These are phyloP conservation scores for Brachionus manjavacas DNA, from an alignment of 1,140 invertebrate species.

Conservation along the genomic window DNA sequence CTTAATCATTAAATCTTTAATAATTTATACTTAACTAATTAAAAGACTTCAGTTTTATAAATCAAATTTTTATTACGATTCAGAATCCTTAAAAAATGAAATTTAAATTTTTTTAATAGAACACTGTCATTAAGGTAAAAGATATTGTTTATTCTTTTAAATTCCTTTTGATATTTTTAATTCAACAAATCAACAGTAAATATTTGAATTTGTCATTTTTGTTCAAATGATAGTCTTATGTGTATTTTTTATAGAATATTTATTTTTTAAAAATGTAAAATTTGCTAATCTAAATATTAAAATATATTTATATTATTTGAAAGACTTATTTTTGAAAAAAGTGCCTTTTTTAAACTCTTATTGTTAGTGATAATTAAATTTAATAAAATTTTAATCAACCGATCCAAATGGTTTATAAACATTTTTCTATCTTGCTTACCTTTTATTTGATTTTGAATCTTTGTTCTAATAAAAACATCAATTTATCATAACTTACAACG, in stretches of 20 bases:
- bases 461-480: not conserved
- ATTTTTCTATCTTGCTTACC: not conserved
- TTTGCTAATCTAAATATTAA: not conserved
- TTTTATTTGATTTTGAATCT: not conserved
- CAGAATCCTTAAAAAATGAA: not conserved
- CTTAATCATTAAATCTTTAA: not conserved
- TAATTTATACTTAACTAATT: not conserved
- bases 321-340: no score
- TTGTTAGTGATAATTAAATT: no score
- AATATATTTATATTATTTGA: no score
- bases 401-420: not conserved
- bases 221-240: not conserved
- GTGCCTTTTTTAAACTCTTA: not conserved
- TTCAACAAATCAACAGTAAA: not conserved
- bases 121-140: not conserved
- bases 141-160: not conserved
- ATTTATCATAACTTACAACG: not conserved
- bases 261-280: not conserved
- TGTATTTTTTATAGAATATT: not conserved
- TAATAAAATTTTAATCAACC: not conserved
- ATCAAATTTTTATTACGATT: not conserved
- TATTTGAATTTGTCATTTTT: not conserved
- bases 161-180: not conserved
- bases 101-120: not conserved
- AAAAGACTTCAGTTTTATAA: not conserved